Base-by-base conservation (phyloP, 2,113 vertebrate genomes). In the Charina bottae region DNA sequence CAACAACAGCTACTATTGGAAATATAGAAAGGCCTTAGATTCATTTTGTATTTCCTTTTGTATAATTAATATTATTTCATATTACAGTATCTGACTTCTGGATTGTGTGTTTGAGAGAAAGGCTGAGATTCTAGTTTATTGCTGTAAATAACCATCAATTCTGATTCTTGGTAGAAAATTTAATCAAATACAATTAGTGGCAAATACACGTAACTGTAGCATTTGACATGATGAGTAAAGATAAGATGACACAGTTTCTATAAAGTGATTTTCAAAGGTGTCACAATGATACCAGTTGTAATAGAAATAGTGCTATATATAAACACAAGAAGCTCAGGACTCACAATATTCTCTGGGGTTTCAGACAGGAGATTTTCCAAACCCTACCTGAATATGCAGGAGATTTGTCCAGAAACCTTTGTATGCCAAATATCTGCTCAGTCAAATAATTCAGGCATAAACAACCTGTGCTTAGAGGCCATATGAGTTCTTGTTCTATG, bases 31-130 rank as follows among this genome's bases (percentile, higher is more conserved):
- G 28, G 26, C 9, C 28, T 62, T 62, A 62, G 60, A 60, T 26
- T 62, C 10, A 28, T 62, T 62, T 11, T 64, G 3, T 64, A 4
- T 64, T 64, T 64, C 11, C 62, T 64, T 64, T 64, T 64, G 26
- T 64, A 64, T 64, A 3, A 64, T 28, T 64, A 28, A 64, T n/a
- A 64, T 49, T 64, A 64, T 64, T 64, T 64, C 28, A n/a, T 64
- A 64, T 64, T 10, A 64, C 10, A 64, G 60, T 28, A 12, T 28
- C 10, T 49, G 49, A 49, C 49, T 64, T 64, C 49, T 28, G 64
- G 92, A 88, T 89, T 94, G 93, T 89, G 54, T 54, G 60, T 21
- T 37, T 91, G 60, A 62, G 46, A 93, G 72, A 42, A 68, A 94
- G 11, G 10, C 0, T 62, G 85, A 58, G 2, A 92, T 87, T 91